Conservation (phyloP, 1,140 invertebrate genomes). For the Drosophila insularis region DNA sequence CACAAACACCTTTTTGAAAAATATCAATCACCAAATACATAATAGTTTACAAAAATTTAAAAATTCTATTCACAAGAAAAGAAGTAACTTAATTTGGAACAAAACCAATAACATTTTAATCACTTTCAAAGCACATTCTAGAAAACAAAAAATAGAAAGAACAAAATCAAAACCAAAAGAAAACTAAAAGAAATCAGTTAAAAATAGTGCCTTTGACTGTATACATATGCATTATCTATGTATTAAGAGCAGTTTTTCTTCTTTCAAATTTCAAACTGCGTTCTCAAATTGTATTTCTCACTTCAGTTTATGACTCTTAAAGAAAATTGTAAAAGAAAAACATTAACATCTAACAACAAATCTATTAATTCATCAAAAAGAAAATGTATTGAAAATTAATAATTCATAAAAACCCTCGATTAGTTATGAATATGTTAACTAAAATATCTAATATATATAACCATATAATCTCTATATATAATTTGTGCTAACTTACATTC, state of each 20-base stretch:
- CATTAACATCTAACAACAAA: not conserved
- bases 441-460: conserved; percentile 18
- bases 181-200: conserved; percentile 26
- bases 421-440: conserved; percentile 35
- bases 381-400: not conserved
- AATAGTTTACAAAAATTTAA: no score
- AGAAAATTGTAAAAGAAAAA: conserved; percentile 22
- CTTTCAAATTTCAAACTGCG: conserved; percentile 8
- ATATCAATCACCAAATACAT: no score
- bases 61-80: no score
- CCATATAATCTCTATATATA: conserved; percentile 20
- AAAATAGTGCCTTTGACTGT: conserved; percentile 77
- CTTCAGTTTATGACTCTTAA: not conserved
- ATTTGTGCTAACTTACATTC: conserved; percentile 52
- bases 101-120: not conserved
- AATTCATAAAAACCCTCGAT: conserved; percentile 3
- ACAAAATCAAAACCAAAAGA: conserved; percentile 29
- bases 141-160: not conserved
- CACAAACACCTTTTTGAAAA: no score
- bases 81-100: not conserved
- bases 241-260: conserved; percentile 16
- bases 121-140: conserved; percentile 14
- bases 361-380: not conserved
- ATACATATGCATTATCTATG: conserved; percentile 15
- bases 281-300: no score